Evolutionary conservation across 1,140 invertebrate species (phyloP), one percentile per base, ranked within the genome.

Genomic region (Drosophila aff.): DNA sequence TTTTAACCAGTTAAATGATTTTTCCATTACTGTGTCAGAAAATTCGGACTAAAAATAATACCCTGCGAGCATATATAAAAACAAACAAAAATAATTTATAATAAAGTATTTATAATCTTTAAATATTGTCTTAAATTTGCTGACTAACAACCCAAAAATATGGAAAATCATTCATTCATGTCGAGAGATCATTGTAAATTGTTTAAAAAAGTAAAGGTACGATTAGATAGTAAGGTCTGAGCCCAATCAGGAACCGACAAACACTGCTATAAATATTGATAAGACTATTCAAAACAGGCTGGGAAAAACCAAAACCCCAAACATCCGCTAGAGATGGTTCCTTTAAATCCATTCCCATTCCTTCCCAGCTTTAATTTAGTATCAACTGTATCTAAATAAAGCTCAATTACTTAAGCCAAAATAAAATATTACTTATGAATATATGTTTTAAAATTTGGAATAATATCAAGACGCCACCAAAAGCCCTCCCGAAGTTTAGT

Each of bases 181-280:
- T 38, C 16, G 15, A 49, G 16, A 16, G 31, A 53, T 62, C 33
- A 18, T 40, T 40, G 23, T 33, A 33, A 33, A 11, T 11, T 62
- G 9, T 55, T 23, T n/a, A 40, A 40, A 55, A 16, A 9, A 10
- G 36, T 16, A 16, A 38, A 23, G 21, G 15, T 21, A 13, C 36
- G 60, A 62, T 62, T n/a, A 62, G 59, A 62, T 62, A 61, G 10
- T n/a, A 33, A 16, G 15, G 31, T 36, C 7, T 16, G 0, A 55
- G 4, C 10, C 3, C n/a, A 13, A 13, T 23, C 44, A 50, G 4
- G 16, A 16, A 53, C 52, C 33, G 4, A 13, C 9, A 49, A 61
- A 36, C 18, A 23, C 4, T 16, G 8, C 10, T 11, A 61, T 36
- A 61, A 49, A 49, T 61, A 61, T 36, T 61, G 28, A 49, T 60